Percentiles rank a stretch among this genome's conserved stretches.
Evolutionary conservation across 2,113 vertebrate species (phyloP).

Genomic region (Notarius quadriscutis): DNA sequence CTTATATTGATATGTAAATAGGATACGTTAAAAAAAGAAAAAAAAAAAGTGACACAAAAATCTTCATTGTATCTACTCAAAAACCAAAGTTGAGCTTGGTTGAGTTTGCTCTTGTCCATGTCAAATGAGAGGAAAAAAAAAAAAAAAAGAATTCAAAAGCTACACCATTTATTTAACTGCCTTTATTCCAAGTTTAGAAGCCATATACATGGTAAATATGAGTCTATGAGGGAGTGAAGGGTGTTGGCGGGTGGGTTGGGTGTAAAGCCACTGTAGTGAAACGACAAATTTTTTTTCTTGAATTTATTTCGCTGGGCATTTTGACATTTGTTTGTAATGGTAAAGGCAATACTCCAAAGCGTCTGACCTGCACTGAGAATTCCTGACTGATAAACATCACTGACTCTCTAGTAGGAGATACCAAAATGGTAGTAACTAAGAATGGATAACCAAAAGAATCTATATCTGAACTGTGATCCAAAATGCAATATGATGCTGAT

Average conservation of each 20-base stretch:
- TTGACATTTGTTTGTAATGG: constrained; percentile 58
- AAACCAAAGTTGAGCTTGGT: constrained; percentile 83
- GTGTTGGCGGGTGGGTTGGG: constrained; percentile 45
- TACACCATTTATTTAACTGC: constrained; percentile 81
- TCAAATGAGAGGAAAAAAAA: constrained; percentile 63
- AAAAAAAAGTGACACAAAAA: constrained; percentile 55
- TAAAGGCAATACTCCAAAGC: constrained; percentile 54
- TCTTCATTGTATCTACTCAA: constrained; percentile 76
- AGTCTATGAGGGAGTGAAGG: constrained; percentile 52
- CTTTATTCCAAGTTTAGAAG: constrained; percentile 82
- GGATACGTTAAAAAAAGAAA: constrained; percentile 58
- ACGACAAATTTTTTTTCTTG: constrained; percentile 51
- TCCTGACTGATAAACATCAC: constrained; percentile 27
- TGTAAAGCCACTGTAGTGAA: constrained; percentile 45
- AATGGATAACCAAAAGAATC: constrained; percentile 36
- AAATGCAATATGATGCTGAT: constrained; percentile 76
- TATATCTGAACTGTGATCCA: constrained; percentile 62
- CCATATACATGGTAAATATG: constrained; percentile 76
- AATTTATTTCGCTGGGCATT: constrained; percentile 46
- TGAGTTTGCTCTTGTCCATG: constrained; percentile 79
- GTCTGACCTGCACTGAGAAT: constrained; percentile 39
- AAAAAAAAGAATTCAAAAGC: constrained; percentile 69
- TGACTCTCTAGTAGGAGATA: constrained; percentile 27
- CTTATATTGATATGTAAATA: constrained; percentile 79
- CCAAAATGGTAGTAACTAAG: constrained; percentile 13